Base-by-base conservation (phyloP, 1,140 invertebrate species). In the Zaprionus lachaisei region DNA sequence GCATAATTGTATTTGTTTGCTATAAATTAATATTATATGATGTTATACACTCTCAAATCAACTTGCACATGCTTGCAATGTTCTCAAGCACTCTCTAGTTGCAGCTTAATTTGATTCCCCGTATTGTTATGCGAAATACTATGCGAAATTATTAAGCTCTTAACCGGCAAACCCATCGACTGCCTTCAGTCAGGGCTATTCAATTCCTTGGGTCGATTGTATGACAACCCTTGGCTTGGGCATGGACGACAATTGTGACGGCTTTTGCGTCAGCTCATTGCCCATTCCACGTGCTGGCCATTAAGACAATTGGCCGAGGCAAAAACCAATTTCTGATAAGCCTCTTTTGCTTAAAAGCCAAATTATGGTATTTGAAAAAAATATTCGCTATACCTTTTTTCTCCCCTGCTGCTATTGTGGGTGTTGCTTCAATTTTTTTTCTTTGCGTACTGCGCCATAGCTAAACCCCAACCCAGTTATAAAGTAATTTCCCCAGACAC, bases 311-410 rank as follows among this genome's bases (percentile, higher is more conserved):
- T 89, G 84, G 85, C 84, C 75, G 47, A 55, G 77, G 85, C 84
- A 76, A 87, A 86, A 89, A 87, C 84, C 84, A 89, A 89, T 89
- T 89, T 89, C 78, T 89, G 84, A 90, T 89, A 90, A 89, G 84
- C 84, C 84, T 81, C 81, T 89, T 87, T 89, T 90, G 85, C 81
- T 83, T 84, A 89, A 89, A 81, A 89, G 84, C 84, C 81, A 89
- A 89, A 89, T 89, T 89, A 90, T 89, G 85, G 83, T 81, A 90
- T 90, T 90, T 84, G 77, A 75, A 31, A 31, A 82, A 80, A 64
- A 79, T 77, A 71, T 72, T 65, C 68, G 68, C 73, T 47, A 72
- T 79, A 80, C 75, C 73, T 80, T 87, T 83, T 76, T 17, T 9
- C 6, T 57, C 66, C 51, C 56, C 60, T 67, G 26, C 44, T 34